Percentiles rank a stretch among this genome's conserved stretches.
These are phyloP conservation scores for Hippocampus guttulatus DNA, from an alignment of 2,113 vertebrate species.

Conservation along the genomic window DNA sequence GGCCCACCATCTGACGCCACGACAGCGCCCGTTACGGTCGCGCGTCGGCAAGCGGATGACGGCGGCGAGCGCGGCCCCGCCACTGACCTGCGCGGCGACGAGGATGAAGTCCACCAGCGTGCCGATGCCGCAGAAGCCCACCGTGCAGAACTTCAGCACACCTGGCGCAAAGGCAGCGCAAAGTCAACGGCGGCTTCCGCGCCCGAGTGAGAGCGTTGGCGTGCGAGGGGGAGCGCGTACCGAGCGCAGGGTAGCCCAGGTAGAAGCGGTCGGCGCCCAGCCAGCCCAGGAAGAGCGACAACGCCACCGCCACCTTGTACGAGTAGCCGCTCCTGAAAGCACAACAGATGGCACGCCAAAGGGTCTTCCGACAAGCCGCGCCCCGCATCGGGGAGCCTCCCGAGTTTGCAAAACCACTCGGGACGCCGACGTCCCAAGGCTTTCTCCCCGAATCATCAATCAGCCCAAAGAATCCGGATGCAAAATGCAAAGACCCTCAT, in stretches of 20 bases:
- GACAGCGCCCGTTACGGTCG: neutral
- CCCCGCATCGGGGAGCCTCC: too few species aligned
- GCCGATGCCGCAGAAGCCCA: constrained; percentile 97
- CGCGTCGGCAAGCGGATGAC: too few species aligned
- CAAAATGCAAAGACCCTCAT: too few species aligned
- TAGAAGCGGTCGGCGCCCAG: constrained; percentile 97
- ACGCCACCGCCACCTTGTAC: constrained; percentile 93
- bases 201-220: too few species aligned
- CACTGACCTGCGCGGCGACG: constrained; percentile 95
- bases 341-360: neutral
- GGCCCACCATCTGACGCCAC: constrained; percentile 85
- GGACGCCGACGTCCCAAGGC: too few species aligned
- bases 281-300: constrained; percentile 97
- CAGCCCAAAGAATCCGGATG: too few species aligned
- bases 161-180: constrained; percentile 67
- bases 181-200: neutral
- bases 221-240: constrained; percentile 53
- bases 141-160: constrained; percentile 95
- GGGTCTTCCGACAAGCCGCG: neutral
- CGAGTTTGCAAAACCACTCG: too few species aligned
- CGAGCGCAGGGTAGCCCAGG: constrained; percentile 93
- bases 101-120: constrained; percentile 95
- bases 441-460: too few species aligned
- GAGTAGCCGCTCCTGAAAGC: constrained; percentile 87
- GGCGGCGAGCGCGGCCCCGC: neutral